Conservation (phyloP, 2,113 vertebrate species). For the Herpetotheres cachinnans region DNA sequence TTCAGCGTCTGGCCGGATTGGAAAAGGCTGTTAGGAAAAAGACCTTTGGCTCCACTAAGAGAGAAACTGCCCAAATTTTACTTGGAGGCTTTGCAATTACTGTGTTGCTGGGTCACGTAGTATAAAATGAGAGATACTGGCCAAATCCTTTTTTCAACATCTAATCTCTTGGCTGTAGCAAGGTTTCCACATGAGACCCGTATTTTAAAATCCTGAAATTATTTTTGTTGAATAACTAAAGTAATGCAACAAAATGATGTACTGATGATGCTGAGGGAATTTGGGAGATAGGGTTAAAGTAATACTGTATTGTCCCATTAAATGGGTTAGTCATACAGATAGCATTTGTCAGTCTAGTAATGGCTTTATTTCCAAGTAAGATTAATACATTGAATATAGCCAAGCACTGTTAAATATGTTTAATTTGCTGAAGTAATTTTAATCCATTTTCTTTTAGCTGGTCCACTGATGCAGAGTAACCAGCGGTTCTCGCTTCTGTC, state of each 20-base stretch:
- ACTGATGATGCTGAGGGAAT: background rate
- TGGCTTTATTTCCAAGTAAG: background rate
- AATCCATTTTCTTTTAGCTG: conserved; percentile 78
- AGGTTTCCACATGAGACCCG: background rate
- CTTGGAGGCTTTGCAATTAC: background rate
- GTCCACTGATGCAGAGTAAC: conserved; percentile 87
- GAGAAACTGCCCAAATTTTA: background rate
- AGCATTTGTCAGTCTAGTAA: background rate
- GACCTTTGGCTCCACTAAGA: background rate
- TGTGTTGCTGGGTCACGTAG: background rate
- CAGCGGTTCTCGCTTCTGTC: conserved; percentile 89
- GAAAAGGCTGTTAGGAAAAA: background rate
- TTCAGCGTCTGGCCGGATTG: background rate
- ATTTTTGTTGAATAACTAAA: background rate
- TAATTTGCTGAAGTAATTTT: conserved; percentile 67
- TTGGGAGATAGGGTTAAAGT: background rate
- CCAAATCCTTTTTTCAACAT: background rate
- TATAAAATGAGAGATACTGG: background rate
- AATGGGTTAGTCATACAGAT: background rate
- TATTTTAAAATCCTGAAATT: background rate
- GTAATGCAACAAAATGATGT: background rate
- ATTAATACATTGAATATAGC: conserved; percentile 8
- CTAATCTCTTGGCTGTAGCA: background rate
- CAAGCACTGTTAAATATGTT: background rate
- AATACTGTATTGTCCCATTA: background rate